Percentiles rank a stretch among this genome's conserved stretches.
Evolutionary conservation across 2,113 vertebrate species (phyloP).

Genomic region (Micronycteris hirsuta): DNA sequence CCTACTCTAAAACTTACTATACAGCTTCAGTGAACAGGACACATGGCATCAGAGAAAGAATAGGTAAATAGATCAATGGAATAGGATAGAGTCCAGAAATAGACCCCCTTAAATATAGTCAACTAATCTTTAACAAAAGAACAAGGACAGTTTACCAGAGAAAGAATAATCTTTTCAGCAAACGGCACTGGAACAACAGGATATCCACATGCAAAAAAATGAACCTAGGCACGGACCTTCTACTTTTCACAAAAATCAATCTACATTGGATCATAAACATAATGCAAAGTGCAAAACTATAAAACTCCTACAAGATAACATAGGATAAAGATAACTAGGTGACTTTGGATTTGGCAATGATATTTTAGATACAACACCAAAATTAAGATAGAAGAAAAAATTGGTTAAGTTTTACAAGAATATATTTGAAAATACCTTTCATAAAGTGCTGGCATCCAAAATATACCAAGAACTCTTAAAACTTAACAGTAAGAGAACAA

Average conservation of each 20-base stretch:
- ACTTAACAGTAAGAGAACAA: background rate
- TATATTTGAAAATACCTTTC: background rate
- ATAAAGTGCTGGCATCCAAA: background rate
- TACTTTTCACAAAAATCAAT: background rate
- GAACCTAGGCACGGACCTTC: background rate
- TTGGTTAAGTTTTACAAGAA: background rate
- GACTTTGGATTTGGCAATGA: background rate
- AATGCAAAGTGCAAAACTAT: background rate
- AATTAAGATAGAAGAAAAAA: background rate
- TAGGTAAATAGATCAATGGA: background rate
- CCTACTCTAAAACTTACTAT: background rate
- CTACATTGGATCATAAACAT: background rate
- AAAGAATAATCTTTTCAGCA: background rate
- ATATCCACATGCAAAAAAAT: background rate
- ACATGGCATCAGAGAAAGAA: background rate
- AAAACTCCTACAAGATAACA: background rate
- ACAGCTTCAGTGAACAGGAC: background rate
- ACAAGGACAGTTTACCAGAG: background rate
- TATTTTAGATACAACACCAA: background rate
- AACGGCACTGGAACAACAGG: background rate
- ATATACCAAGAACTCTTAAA: background rate
- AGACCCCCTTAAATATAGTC: background rate
- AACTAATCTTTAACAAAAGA: background rate
- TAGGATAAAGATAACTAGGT: background rate
- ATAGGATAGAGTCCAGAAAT: background rate